These are phyloP conservation scores for Noctuana brunneofusca DNA, from an alignment of 2,888 invertebrate genomes.

Conservation along the genomic window DNA sequence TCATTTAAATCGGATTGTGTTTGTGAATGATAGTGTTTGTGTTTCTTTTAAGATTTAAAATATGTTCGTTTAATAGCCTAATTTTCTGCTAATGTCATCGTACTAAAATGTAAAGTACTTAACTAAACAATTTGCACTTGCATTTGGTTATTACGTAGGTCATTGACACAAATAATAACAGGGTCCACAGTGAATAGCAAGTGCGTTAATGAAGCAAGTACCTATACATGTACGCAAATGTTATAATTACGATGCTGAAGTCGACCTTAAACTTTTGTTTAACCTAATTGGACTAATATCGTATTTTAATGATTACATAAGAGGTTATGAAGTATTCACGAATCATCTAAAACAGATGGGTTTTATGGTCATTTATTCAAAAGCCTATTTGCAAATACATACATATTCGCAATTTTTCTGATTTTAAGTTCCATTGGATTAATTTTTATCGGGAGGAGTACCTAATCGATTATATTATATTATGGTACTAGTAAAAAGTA, in stretches of 20 bases:
- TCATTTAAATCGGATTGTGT: too few species aligned
- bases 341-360: neutral
- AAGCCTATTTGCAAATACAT: too few species aligned
- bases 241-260: neutral
- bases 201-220: neutral
- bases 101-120: neutral
- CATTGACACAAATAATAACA: constrained; percentile 5
- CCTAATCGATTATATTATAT: too few species aligned
- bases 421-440: too few species aligned
- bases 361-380: neutral
- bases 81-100: too few species aligned
- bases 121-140: neutral
- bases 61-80: too few species aligned
- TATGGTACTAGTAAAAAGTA: too few species aligned
- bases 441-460: too few species aligned
- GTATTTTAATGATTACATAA: neutral
- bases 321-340: neutral
- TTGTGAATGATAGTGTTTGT: too few species aligned
- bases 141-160: neutral
- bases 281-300: constrained; percentile 4
- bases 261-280: constrained; percentile 6
- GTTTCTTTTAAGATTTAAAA: too few species aligned
- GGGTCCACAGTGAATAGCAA: neutral
- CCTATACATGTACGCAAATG: neutral
- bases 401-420: too few species aligned